Conservation (phyloP, 2,888 invertebrate genomes). For the Cristatella mucedo region DNA sequence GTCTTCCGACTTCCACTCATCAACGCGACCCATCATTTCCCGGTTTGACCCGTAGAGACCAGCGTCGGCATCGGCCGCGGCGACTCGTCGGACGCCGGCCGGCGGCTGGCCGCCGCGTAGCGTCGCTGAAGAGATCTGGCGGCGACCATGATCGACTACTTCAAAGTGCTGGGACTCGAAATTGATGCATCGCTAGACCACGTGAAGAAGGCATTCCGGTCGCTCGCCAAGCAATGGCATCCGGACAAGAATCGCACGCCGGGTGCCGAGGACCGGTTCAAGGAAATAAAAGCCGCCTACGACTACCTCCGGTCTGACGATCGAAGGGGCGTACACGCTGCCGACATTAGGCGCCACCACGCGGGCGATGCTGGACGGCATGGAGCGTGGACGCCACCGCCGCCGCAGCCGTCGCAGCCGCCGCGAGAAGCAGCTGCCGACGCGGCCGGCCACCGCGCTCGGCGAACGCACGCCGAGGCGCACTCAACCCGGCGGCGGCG, state of each 20-base stretch:
- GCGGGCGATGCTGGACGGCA: background rate
- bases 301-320: constrained; percentile 17
- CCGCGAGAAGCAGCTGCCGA: background rate
- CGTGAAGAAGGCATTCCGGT: constrained; percentile 27
- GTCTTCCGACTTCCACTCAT: too few relatives aligned
- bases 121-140: too few relatives aligned
- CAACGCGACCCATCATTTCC: too few relatives aligned
- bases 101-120: too few relatives aligned
- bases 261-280: constrained; percentile 31
- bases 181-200: constrained; percentile 24
- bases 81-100: too few relatives aligned
- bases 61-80: too few relatives aligned
- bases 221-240: constrained; percentile 27
- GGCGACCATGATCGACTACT: too few relatives aligned
- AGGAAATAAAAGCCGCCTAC: constrained; percentile 29
- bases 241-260: constrained; percentile 29
- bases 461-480: too few relatives aligned
- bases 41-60: too few relatives aligned
- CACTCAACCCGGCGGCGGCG: too few relatives aligned
- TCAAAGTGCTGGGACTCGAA: constrained; percentile 21
- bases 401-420: constrained; percentile 1
- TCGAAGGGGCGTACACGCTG: constrained; percentile 1
- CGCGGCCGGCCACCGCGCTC: too few relatives aligned
- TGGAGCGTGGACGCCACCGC: background rate
- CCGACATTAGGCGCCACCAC: background rate